These are phyloP conservation scores for Setipinna tenuifilis DNA, from an alignment of 2,797 vertebrate genomes.

Conservation along the genomic window DNA sequence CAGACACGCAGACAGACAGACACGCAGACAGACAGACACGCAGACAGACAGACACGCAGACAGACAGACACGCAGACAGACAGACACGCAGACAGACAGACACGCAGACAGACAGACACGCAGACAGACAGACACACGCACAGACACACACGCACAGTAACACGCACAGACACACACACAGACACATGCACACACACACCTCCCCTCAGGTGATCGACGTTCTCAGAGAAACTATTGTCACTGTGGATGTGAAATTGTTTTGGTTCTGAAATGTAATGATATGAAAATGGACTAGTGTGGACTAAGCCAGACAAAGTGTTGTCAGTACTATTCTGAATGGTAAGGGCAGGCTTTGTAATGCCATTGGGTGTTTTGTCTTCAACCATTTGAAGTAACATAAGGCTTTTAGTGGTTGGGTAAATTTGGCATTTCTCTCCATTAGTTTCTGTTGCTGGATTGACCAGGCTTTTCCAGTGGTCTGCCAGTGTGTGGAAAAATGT, in stretches of 20 bases:
- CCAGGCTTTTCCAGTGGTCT: not conserved
- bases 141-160: too few relatives aligned
- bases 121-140: not conserved
- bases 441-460: not conserved
- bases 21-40: not conserved
- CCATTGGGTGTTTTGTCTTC: not conserved
- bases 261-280: too few relatives aligned
- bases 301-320: too few relatives aligned
- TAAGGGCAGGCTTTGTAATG: not conserved
- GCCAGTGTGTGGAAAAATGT: not conserved
- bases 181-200: not conserved
- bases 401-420: not conserved
- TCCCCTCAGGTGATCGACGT: not conserved
- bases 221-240: not conserved
- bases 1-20: not conserved
- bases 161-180: not conserved
- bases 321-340: not conserved
- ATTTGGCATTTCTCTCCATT: not conserved
- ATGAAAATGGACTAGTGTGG: too few relatives aligned
- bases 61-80: not conserved
- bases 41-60: not conserved
- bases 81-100: not conserved
- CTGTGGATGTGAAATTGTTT: too few relatives aligned
- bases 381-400: not conserved
- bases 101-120: not conserved